Evolutionary conservation across 2,888 invertebrate genomes (phyloP).

Genomic region (Calephelis perditalis): DNA sequence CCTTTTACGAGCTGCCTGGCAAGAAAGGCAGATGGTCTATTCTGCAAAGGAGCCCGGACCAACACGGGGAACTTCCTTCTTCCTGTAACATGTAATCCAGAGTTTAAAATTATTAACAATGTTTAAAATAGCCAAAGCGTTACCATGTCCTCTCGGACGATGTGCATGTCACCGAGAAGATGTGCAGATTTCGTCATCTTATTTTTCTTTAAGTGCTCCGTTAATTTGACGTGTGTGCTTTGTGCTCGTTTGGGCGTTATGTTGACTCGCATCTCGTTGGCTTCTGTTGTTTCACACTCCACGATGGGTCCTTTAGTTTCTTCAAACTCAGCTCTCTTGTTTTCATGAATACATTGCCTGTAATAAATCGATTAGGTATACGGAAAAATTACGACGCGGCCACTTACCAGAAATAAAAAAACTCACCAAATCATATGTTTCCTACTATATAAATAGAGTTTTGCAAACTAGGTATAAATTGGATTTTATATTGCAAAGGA

Average conservation of each 20-base stretch:
- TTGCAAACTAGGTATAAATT: too few species aligned
- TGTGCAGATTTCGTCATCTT: conserved; percentile 66
- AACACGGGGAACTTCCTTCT: too few species aligned
- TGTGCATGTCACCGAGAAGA: conserved; percentile 46
- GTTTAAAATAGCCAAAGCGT: conserved; percentile 14
- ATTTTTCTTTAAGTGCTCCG: conserved; percentile 41
- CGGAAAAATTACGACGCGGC: too few species aligned
- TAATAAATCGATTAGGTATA: background rate
- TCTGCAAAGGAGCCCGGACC: too few species aligned
- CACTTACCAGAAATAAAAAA: too few species aligned
- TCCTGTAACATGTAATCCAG: too few species aligned
- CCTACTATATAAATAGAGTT: too few species aligned
- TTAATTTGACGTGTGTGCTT: conserved; percentile 52
- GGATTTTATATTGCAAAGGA: too few species aligned
- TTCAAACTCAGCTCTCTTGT: conserved; percentile 20
- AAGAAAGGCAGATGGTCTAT: too few species aligned
- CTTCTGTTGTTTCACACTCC: conserved; percentile 36
- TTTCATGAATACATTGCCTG: conserved; percentile 36
- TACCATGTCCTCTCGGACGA: conserved; percentile 43
- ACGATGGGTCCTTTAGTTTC: conserved; percentile 28
- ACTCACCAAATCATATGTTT: too few species aligned
- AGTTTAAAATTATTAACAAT: too few species aligned
- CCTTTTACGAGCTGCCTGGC: too few species aligned
- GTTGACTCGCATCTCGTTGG: conserved; percentile 38
- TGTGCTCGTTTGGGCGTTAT: conserved; percentile 58